Percentiles rank a stretch among this genome's conserved stretches.
These are phyloP conservation scores for Antedon mediterranea DNA, from an alignment of 53 echinoderm and acorn worm species.

Conservation along the genomic window DNA sequence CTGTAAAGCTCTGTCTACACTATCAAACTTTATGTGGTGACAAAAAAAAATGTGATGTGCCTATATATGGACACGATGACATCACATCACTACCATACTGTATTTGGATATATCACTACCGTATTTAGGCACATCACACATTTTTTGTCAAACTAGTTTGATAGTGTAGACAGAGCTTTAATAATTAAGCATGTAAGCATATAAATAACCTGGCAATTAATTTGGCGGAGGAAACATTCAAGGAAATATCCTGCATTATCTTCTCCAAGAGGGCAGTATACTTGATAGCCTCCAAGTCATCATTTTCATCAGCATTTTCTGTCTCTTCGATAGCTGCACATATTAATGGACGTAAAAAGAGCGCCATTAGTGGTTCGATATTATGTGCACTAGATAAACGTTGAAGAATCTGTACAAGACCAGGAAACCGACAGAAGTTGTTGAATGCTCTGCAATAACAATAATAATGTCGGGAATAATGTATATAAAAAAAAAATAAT, in stretches of 20 bases:
- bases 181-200: no score
- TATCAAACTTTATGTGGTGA: no score
- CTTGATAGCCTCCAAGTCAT: constrained; percentile 20
- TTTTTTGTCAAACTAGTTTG: no score
- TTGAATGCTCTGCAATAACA: constrained; percentile 39
- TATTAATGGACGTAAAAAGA: constrained; percentile 37
- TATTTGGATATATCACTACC: no score
- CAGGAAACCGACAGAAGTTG: constrained; percentile 29
- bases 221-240: constrained; percentile 16
- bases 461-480: no score
- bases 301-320: constrained; percentile 6
- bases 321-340: constrained; percentile 28
- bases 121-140: no score
- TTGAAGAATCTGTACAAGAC: constrained; percentile 32
- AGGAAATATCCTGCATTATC: constrained; percentile 21
- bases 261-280: constrained; percentile 22
- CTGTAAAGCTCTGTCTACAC: no score
- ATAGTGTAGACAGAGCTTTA: no score
- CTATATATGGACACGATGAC: no score
- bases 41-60: no score
- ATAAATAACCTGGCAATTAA: constrained; percentile 18
- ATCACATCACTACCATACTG: no score
- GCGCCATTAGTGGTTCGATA: constrained; percentile 46
- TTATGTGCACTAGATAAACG: constrained; percentile 48
- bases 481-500: no score